These are phyloP conservation scores for Oreocharis arfaki DNA, from an alignment of 2,113 vertebrate species.

Conservation along the genomic window DNA sequence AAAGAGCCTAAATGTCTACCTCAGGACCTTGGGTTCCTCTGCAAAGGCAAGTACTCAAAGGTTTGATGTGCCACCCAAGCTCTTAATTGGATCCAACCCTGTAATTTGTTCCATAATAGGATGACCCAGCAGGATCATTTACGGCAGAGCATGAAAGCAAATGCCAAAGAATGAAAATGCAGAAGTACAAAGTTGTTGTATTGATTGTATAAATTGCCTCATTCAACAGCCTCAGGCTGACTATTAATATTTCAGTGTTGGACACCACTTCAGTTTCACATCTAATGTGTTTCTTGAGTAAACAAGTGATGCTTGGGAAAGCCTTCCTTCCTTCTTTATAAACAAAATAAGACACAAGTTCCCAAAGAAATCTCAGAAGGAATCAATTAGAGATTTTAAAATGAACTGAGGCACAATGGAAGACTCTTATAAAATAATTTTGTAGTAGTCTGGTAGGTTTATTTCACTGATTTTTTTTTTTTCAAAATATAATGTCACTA, in stretches of 20 bases:
- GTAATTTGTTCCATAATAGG: not conserved
- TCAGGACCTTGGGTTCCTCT: not conserved
- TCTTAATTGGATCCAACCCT: not conserved
- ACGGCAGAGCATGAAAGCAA: slow-evolving; percentile 8
- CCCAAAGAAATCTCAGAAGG: not conserved
- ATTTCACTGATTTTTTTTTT: not conserved
- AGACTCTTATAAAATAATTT: not conserved
- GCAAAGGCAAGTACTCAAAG: not conserved
- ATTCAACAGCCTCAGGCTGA: slow-evolving; percentile 12
- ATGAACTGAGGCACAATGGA: not conserved
- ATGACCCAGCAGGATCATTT: slow-evolving; percentile 44
- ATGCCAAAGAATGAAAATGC: slow-evolving; percentile 1
- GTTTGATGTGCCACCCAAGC: not conserved
- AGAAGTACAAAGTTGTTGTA: not conserved
- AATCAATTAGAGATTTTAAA: not conserved
- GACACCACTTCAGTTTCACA: not conserved
- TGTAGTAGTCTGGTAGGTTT: not conserved
- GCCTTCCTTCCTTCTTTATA: not conserved
- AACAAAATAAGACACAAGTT: not conserved
- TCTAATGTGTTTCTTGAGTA: slow-evolving; percentile 42
- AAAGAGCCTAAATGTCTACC: not conserved
- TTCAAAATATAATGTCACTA: not conserved
- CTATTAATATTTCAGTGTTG: slow-evolving; percentile 47
- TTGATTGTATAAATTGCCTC: slow-evolving; percentile 41
- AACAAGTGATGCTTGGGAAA: slow-evolving; percentile 14